Evolutionary conservation across 2,113 vertebrate genomes (phyloP).

Genomic region (Muntiacus reevesi): DNA sequence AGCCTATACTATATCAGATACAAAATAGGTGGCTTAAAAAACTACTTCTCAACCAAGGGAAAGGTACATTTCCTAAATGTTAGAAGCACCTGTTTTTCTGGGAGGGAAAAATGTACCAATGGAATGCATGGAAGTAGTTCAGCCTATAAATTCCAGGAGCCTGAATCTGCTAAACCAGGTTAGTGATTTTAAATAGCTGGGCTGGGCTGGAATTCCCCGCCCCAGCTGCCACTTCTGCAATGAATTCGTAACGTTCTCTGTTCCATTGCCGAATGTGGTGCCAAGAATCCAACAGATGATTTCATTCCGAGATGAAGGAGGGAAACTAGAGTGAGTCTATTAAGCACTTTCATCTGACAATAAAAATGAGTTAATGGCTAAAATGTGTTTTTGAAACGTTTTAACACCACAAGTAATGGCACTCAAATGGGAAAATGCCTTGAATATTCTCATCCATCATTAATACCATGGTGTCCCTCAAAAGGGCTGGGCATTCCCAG

Average conservation of each 20-base stretch:
- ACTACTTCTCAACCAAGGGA: background rate
- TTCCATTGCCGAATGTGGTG: background rate
- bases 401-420: conserved; percentile 60
- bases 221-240: background rate
- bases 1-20: background rate
- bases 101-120: background rate
- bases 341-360: conserved; percentile 69
- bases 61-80: background rate
- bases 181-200: accelerated
- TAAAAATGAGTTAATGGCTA: conserved; percentile 73
- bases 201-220: background rate
- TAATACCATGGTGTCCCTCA: background rate
- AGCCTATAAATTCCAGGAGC: background rate
- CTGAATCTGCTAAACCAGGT: background rate
- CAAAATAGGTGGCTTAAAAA: background rate
- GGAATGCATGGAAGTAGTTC: background rate
- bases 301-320: conserved; percentile 53
- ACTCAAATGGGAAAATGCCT: conserved; percentile 53
- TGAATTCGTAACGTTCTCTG: conserved; percentile 8
- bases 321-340: conserved; percentile 51
- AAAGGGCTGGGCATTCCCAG: background rate
- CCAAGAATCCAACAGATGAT: conserved; percentile 58
- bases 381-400: conserved; percentile 66
- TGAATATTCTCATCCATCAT: conserved; percentile 60
- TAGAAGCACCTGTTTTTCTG: background rate